Percentiles rank a stretch among this genome's conserved stretches.
These are phyloP conservation scores for Nasonia longicornis DNA, from an alignment of 1,140 invertebrate species.

Conservation along the genomic window DNA sequence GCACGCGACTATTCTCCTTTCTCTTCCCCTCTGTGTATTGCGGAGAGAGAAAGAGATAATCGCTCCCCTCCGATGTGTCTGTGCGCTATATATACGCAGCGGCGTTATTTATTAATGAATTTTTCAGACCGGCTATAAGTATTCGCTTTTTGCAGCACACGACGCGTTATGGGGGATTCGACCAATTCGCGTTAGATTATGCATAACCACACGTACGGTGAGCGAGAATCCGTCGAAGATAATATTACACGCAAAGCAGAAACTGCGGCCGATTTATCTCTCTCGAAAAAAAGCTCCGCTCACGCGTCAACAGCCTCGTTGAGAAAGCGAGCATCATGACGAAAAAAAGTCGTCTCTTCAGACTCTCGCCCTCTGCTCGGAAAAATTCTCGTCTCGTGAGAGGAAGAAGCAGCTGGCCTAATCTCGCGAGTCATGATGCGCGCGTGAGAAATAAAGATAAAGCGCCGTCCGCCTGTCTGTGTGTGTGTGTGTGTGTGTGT, in stretches of 20 bases:
- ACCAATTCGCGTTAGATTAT: too few relatives aligned
- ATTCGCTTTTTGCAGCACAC: neutral
- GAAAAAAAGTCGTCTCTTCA: neutral
- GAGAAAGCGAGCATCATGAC: neutral
- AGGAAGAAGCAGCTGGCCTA: neutral
- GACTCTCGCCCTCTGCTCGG: neutral
- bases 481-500: neutral
- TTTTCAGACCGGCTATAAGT: neutral
- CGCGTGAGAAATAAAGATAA: constrained; percentile 20
- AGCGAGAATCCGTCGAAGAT: too few relatives aligned
- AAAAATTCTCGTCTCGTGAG: neutral
- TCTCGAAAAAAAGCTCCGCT: neutral
- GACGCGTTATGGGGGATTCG: neutral
- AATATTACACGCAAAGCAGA: too few relatives aligned
- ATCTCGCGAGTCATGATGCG: constrained; percentile 17
- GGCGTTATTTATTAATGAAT: neutral
- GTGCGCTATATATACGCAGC: neutral
- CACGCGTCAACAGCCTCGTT: too few relatives aligned
- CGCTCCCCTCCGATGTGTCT: neutral
- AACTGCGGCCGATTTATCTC: neutral
- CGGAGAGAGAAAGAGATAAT: neutral
- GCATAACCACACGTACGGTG: too few relatives aligned
- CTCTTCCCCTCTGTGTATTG: neutral
- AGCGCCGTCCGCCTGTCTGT: neutral
- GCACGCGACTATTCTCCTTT: neutral